Base-by-base conservation (phyloP, 2,797 vertebrate genomes). In the Channa striata region DNA sequence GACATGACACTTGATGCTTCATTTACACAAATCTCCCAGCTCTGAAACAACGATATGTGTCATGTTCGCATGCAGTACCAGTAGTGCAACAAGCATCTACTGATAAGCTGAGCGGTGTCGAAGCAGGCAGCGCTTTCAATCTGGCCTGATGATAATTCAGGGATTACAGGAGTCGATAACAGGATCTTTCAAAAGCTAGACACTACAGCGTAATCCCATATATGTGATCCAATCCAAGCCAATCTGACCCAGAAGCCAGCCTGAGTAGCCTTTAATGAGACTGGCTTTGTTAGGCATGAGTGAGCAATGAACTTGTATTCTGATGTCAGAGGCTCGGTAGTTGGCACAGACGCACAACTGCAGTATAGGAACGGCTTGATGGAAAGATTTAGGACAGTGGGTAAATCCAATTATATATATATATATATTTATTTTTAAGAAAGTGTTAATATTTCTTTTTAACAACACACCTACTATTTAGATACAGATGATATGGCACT, bases 81-180 rank as follows among this genome's bases (percentile, higher is more conserved):
- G 0, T 0, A 58, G n/a, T 11, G 59, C 17, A 58, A 51, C 11
- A 53, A 54, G 23, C 59, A 52, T 51, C 46, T n/a, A 52, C 37
- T 37, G 60, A 74, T 37, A 40, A 57, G 51, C 36, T 5, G 11
- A 71, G 47, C 20, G 4, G 62, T 39, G 73, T 59, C 74, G 68
- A 53, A 52, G 47, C 51, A 48, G 51, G 57, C 72, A 47, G 78
- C 42, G 2, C 25, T 83, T 79, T 52, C 81, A 85, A 93, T 83
- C 74, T 77, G 52, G 48, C 57, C 67, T 79, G 65, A 86, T 68
- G 82, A 81, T 85, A 91, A 90, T 89, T 87, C 70, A 50, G 57
- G 81, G 90, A 93, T 91, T 91, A 89, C 65, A 80, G 78, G 87
- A 86, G 81, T 90, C 87, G 71, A 78, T 92, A 84, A 85, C 84